phyloP scores from a whole-genome alignment of 2,113 vertebrate genomes.

The Xyrauchen texanus region DNA sequence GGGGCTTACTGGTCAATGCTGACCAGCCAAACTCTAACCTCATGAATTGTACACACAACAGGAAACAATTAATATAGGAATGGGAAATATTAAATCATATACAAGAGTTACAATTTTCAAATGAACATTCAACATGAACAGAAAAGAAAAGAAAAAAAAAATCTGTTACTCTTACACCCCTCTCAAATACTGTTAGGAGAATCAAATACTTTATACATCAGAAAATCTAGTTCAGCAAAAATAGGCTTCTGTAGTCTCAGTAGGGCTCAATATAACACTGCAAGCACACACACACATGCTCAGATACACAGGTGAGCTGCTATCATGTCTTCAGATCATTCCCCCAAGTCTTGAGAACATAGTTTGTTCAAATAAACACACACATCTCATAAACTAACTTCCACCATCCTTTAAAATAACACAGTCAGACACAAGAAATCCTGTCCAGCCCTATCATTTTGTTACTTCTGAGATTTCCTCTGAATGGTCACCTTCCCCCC shows the following conservation, averaged over 20 bases:
- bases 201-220: background rate
- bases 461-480: no score
- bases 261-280: conserved; percentile 71
- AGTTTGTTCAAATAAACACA: conserved; percentile 9
- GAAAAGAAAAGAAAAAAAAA: no score
- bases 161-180: conserved; percentile 15
- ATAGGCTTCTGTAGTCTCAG: conserved; percentile 68
- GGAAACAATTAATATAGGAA: no score
- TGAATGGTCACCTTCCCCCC: no score
- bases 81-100: no score
- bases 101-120: no score
- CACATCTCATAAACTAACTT: background rate
- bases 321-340: conserved; percentile 21
- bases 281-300: conserved; percentile 1
- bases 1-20: no score
- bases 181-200: conserved; percentile 16
- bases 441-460: no score
- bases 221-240: conserved; percentile 25
- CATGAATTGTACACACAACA: no score
- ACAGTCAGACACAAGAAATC: no score
- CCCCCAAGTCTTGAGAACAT: conserved; percentile 10
- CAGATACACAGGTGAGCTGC: conserved; percentile 22
- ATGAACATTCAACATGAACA: no score
- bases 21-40: no score
- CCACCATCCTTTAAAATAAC: conserved; percentile 2